Percentiles rank a stretch among this genome's conserved stretches.
phyloP scores from a whole-genome alignment of 2,888 invertebrate species.

The Ornithoptera alexandrae region DNA sequence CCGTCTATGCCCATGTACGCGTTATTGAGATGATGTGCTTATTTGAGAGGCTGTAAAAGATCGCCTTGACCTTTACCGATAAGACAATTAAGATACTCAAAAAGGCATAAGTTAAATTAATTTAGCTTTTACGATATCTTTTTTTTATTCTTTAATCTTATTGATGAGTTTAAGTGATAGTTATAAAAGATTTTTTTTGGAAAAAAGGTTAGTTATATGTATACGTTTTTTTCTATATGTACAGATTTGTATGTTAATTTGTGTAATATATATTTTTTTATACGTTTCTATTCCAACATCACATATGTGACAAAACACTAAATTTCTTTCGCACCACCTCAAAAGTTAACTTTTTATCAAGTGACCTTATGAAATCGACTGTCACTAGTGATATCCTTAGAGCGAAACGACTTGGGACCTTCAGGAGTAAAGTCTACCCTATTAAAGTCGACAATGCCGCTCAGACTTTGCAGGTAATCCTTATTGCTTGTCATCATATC shows the following conservation, averaged over 20 bases:
- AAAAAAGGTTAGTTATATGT: background rate
- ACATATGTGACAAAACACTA: background rate
- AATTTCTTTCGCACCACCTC: too few species aligned
- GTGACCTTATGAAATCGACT: too few species aligned
- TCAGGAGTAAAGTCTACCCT: too few species aligned
- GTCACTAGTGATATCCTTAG: too few species aligned
- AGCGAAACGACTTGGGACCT: too few species aligned
- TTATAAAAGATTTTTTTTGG: background rate
- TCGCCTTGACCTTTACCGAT: conserved; percentile 10
- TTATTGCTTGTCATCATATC: too few species aligned
- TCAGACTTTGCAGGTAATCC: too few species aligned
- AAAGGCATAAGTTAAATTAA: background rate
- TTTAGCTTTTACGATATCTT: background rate
- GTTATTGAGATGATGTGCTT: conserved; percentile 9
- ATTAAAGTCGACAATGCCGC: too few species aligned
- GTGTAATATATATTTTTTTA: background rate
- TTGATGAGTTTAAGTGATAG: background rate
- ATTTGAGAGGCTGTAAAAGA: background rate
- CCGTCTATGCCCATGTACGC: conserved; percentile 14
- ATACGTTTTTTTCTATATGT: background rate
- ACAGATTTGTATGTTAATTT: background rate
- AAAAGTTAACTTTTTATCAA: too few species aligned
- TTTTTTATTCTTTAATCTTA: background rate
- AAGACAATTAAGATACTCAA: background rate
- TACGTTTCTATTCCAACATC: background rate